Conservation (phyloP, 1,140 invertebrate species). For the Mizuhopecten yessoensis region DNA sequence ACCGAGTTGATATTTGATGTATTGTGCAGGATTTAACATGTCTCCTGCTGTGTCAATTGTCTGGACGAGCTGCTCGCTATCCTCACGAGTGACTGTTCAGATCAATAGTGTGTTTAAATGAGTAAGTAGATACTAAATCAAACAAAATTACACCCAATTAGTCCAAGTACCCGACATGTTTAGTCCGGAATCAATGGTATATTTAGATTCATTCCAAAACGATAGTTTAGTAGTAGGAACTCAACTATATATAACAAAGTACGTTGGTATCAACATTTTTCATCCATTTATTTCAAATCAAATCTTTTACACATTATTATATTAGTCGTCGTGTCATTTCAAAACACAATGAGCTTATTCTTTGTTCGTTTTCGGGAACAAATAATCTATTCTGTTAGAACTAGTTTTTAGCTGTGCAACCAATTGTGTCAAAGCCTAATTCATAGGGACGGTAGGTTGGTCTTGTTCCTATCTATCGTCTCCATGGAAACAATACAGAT, state of each 20-base stretch:
- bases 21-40: neutral
- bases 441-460: neutral
- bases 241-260: neutral
- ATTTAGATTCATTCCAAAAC: neutral
- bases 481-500: conserved; percentile 25
- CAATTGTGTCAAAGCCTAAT: neutral
- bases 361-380: neutral
- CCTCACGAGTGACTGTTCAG: neutral
- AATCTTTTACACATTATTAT: neutral
- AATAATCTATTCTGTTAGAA: too few relatives aligned
- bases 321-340: neutral
- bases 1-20: neutral
- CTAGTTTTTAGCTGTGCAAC: neutral
- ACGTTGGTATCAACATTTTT: neutral
- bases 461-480: neutral
- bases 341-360: neutral
- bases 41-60: neutral
- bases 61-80: neutral
- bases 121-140: neutral
- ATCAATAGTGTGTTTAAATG: neutral
- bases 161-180: neutral
- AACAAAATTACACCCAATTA: neutral
- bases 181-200: neutral
- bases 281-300: neutral
- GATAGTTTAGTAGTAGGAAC: neutral